Percentiles rank a stretch among this genome's conserved stretches.
Evolutionary conservation across 92 coral and sea anemone genomes (phyloP).

Genomic region (Muricea muricata): DNA sequence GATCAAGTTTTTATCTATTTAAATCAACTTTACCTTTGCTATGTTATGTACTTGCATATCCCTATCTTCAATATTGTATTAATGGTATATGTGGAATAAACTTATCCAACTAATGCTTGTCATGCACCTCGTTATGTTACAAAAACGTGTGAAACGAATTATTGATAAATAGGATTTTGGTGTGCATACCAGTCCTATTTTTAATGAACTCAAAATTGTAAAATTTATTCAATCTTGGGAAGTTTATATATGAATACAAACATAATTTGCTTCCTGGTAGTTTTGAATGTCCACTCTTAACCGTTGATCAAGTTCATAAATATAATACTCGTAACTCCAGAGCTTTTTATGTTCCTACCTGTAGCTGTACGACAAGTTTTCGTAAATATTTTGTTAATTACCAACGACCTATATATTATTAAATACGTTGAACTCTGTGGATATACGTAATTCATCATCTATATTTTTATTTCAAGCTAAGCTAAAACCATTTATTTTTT

Average conservation of each 20-base stretch:
- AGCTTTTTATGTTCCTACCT: neutral
- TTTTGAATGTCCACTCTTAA: slow-evolving; percentile 3
- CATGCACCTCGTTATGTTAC: slow-evolving; percentile 6
- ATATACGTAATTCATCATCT: slow-evolving; percentile 2
- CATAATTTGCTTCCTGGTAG: slow-evolving; percentile 1
- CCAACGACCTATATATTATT: slow-evolving; percentile 32
- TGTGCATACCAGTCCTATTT: slow-evolving; percentile 7
- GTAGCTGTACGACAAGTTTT: neutral
- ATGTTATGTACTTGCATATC: slow-evolving; percentile 17
- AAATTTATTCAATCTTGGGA: slow-evolving; percentile 4
- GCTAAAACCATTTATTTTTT: neutral
- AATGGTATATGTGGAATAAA: slow-evolving; percentile 38
- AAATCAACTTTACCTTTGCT: neutral
- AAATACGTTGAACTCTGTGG: slow-evolving; percentile 12
- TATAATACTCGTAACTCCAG: slow-evolving; percentile 14
- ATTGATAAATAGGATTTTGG: neutral
- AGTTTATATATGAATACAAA: neutral
- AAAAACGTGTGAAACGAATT: slow-evolving; percentile 11
- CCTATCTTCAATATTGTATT: slow-evolving; percentile 35
- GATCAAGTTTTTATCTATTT: neutral
- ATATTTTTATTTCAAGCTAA: neutral
- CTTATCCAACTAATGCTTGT: slow-evolving; percentile 17
- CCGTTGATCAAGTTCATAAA: neutral
- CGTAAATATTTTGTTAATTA: slow-evolving; percentile 15
- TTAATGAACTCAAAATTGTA: neutral